phyloP scores from a whole-genome alignment of 2,888 invertebrate species.

The Drosophila glabriapex region DNA sequence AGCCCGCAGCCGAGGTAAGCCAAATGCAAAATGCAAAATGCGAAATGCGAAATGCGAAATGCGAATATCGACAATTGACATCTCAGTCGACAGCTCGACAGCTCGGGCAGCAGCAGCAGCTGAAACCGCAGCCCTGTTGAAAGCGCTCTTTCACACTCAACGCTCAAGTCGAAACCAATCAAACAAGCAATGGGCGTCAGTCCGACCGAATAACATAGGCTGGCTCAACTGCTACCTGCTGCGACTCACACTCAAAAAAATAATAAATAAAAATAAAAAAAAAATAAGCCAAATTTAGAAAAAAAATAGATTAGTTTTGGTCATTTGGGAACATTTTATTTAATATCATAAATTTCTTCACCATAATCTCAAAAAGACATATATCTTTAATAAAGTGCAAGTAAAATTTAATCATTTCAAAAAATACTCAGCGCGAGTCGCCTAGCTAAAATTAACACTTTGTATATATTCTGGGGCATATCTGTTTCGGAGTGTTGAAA shows the following conservation, averaged over 20 bases:
- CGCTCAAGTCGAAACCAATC: constrained; percentile 44
- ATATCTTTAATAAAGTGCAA: background rate
- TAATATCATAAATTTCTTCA: background rate
- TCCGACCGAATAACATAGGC: constrained; percentile 1
- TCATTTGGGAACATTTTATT: background rate
- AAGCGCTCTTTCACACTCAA: constrained; percentile 36
- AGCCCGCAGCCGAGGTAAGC: constrained; percentile 96
- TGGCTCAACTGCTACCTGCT: constrained; percentile 5
- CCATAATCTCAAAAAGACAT: background rate
- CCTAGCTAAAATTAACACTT: background rate
- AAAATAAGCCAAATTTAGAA: background rate
- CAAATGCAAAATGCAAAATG: constrained; percentile 6
- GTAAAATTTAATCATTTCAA: background rate
- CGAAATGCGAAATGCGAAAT: too few relatives aligned
- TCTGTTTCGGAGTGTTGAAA: background rate
- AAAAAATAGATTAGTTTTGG: background rate
- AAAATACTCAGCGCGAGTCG: background rate
- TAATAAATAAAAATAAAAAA: background rate
- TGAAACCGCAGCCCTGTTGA: constrained; percentile 51
- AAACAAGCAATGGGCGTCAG: constrained; percentile 46
- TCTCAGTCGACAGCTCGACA: constrained; percentile 1
- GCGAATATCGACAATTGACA: background rate
- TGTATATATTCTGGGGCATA: background rate
- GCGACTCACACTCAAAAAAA: background rate
- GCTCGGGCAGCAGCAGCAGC: constrained; percentile 13